These are phyloP conservation scores for Byasa hedistus DNA, from an alignment of 2,888 invertebrate species.

Conservation along the genomic window DNA sequence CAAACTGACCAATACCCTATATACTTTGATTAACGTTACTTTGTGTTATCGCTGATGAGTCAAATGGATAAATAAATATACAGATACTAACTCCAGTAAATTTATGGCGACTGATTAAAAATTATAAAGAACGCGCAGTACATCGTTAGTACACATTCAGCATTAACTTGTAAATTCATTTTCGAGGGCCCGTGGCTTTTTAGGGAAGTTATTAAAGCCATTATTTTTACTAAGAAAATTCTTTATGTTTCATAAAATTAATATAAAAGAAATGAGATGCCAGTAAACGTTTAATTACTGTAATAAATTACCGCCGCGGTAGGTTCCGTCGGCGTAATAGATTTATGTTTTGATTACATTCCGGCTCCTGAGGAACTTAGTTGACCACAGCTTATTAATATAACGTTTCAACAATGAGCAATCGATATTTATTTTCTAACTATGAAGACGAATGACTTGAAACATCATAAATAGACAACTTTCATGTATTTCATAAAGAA, in stretches of 20 bases:
- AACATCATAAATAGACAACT: too few species aligned
- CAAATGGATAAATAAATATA: too few species aligned
- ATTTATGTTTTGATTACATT: slow-evolving; percentile 17
- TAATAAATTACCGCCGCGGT: slow-evolving; percentile 13
- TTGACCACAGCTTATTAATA: background rate
- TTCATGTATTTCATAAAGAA: too few species aligned
- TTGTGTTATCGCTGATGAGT: too few species aligned
- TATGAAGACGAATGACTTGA: too few species aligned
- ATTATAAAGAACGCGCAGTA: too few species aligned
- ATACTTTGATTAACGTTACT: too few species aligned
- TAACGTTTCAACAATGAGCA: background rate
- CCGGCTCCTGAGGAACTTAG: background rate
- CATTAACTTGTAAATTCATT: background rate
- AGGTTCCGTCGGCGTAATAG: slow-evolving; percentile 10
- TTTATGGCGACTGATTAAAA: too few species aligned
- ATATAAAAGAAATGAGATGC: slow-evolving; percentile 14
- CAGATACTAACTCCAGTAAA: too few species aligned
- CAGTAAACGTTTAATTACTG: slow-evolving; percentile 20
- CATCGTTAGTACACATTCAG: background rate
- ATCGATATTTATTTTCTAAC: background rate
- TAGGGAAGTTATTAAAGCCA: slow-evolving; percentile 9
- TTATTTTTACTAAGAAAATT: slow-evolving; percentile 16
- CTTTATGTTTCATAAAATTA: slow-evolving; percentile 16
- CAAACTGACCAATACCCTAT: too few species aligned
- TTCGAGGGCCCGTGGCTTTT: background rate